These are phyloP conservation scores for Saccostrea echinata DNA, from an alignment of 1,140 invertebrate genomes.

Conservation along the genomic window DNA sequence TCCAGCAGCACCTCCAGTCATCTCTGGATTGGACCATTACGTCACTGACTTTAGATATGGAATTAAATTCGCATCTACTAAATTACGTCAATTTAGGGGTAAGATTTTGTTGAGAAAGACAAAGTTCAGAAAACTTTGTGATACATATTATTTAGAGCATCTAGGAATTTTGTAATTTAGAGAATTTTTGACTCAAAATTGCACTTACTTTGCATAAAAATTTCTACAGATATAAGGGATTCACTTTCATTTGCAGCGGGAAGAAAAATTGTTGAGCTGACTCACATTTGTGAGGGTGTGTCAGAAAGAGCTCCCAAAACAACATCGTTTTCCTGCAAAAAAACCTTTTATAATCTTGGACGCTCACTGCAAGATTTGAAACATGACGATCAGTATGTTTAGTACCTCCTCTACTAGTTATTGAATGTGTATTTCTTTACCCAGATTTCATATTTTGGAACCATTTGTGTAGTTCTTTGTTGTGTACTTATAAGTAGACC, in stretches of 20 bases:
- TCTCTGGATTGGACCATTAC: conserved; percentile 44
- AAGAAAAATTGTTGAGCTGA: background rate
- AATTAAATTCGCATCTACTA: conserved; percentile 38
- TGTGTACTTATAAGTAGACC: no score
- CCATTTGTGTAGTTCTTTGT: no score
- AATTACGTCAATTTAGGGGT: conserved; percentile 47
- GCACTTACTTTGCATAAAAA: no score
- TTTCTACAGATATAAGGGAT: no score
- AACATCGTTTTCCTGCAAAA: background rate
- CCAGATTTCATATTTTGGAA: no score
- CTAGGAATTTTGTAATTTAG: no score
- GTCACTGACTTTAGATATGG: conserved; percentile 52
- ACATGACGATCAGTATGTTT: conserved; percentile 12
- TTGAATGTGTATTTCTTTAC: background rate
- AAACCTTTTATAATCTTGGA: background rate
- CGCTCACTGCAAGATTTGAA: background rate
- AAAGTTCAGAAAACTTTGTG: no score
- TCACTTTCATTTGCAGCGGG: background rate
- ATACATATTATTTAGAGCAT: no score
- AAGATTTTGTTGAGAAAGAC: background rate
- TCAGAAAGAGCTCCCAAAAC: background rate
- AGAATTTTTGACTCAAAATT: no score
- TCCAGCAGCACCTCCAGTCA: background rate
- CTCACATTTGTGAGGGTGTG: conserved; percentile 7
- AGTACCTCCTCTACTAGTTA: background rate